Evolutionary conservation across 1,140 invertebrate species (phyloP).

Genomic region (Spodoptera litura): DNA sequence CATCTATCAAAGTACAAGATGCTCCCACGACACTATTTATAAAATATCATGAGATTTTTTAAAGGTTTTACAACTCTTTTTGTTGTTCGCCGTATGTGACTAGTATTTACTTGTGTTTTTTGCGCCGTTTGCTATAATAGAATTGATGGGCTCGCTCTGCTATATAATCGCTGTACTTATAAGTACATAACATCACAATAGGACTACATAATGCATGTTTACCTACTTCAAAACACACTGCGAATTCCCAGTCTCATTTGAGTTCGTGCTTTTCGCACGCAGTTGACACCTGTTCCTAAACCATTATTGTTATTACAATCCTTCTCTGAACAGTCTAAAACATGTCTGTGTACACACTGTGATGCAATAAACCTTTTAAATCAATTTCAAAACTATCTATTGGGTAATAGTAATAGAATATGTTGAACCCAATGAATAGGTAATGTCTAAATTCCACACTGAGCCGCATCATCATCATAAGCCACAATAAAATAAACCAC

Average conservation of each 20-base stretch:
- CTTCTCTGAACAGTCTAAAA: background rate
- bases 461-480: conserved; percentile 66
- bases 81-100: conserved; percentile 52
- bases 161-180: background rate
- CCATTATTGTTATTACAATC: background rate
- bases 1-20: conserved; percentile 72
- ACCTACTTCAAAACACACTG: conserved; percentile 27
- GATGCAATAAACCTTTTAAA: background rate
- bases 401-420: conserved; percentile 14
- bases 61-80: conserved; percentile 65
- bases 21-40: conserved; percentile 79
- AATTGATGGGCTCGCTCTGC: conserved; percentile 27
- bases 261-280: background rate
- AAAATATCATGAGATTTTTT: conserved; percentile 75
- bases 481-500: conserved; percentile 74
- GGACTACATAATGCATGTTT: conserved; percentile 7
- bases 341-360: too few relatives aligned
- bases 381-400: background rate
- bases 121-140: conserved; percentile 15
- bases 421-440: conserved; percentile 29
- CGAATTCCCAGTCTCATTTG: background rate
- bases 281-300: conserved; percentile 21
- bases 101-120: conserved; percentile 51
- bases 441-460: conserved; percentile 61
- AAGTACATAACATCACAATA: conserved; percentile 27